These are phyloP conservation scores for Mirza zaza DNA, from an alignment of 2,113 vertebrate species.

Conservation along the genomic window DNA sequence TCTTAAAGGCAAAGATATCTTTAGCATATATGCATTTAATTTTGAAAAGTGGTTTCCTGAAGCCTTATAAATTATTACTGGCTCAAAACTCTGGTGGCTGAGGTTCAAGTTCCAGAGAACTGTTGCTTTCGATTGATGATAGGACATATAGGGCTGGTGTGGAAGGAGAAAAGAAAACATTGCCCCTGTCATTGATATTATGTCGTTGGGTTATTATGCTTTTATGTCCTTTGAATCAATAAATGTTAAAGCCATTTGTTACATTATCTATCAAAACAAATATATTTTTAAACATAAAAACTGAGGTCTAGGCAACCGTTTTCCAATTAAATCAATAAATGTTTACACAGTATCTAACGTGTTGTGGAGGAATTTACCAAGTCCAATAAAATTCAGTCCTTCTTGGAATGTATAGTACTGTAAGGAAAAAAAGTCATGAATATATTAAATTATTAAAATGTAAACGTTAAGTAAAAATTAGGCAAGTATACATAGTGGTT, in stretches of 20 bases:
- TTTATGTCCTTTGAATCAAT: conserved; percentile 52
- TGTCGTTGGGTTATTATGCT: conserved; percentile 55
- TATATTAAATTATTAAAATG: background rate
- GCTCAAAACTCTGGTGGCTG: background rate
- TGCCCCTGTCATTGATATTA: background rate
- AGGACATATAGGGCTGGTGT: background rate
- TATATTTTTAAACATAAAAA: background rate
- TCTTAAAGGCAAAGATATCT: background rate
- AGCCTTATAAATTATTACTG: conserved; percentile 3
- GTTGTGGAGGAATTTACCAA: background rate
- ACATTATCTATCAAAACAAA: background rate
- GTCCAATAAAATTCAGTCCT: background rate
- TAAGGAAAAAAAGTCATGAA: background rate
- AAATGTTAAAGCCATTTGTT: conserved; percentile 4
- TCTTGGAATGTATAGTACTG: background rate
- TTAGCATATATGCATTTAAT: background rate
- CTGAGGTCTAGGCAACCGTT: background rate
- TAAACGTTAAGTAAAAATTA: background rate
- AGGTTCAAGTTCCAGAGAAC: background rate
- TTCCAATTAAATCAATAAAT: background rate
- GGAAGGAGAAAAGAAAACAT: conserved; percentile 46
- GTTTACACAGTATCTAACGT: background rate
- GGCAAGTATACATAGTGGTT: background rate
- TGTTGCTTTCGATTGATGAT: background rate
- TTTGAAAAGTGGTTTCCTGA: conserved; percentile 9